These are phyloP conservation scores for Sebastes fasciatus DNA, from an alignment of 2,113 vertebrate genomes.

Conservation along the genomic window DNA sequence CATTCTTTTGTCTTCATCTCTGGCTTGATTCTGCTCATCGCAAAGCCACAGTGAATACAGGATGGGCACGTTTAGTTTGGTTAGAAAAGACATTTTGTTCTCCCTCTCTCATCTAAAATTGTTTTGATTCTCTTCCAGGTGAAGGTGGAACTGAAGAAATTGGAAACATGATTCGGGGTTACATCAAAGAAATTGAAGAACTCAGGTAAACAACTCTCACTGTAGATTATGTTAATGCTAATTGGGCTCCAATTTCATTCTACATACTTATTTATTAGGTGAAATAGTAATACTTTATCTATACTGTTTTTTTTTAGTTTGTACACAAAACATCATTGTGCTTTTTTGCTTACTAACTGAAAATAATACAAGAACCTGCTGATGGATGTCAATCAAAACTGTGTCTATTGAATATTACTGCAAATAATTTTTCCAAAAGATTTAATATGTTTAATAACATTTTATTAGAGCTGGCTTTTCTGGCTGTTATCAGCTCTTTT, in stretches of 20 bases:
- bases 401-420: background rate
- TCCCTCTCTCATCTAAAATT: background rate
- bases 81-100: background rate
- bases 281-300: background rate
- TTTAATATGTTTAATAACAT: background rate
- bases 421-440: background rate
- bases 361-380: background rate
- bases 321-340: background rate
- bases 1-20: background rate
- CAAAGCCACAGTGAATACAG: no score
- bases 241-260: background rate
- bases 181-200: conserved; percentile 98
- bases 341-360: no score
- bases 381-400: background rate
- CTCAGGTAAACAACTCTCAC: conserved; percentile 87
- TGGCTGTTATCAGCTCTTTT: background rate
- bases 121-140: conserved; percentile 81
- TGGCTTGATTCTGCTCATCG: background rate
- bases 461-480: background rate
- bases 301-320: no score
- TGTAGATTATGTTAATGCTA: background rate
- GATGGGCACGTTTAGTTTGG: background rate
- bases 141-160: conserved; percentile 97
- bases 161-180: conserved; percentile 97
- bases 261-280: no score